These are phyloP conservation scores for Aphodius sticticus DNA, from an alignment of 2,888 invertebrate species.

Conservation along the genomic window DNA sequence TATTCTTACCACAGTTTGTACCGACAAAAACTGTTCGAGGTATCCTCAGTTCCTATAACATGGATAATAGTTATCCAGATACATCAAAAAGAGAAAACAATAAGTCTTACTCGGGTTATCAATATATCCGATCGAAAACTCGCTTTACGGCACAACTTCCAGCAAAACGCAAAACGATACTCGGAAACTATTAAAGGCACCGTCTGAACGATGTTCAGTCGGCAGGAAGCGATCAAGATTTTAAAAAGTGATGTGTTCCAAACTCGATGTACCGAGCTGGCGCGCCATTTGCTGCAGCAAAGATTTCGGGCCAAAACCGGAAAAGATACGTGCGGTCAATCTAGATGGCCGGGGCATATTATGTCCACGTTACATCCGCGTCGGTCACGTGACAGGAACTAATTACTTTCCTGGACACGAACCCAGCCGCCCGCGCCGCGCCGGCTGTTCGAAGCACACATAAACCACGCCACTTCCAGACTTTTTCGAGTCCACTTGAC, in stretches of 20 bases:
- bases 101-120: no score
- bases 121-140: no score
- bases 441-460: constrained; percentile 34
- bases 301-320: background rate
- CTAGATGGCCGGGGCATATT: background rate
- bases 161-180: no score
- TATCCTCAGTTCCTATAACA: no score
- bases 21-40: no score
- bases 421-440: constrained; percentile 34
- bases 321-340: background rate
- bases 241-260: background rate
- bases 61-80: no score
- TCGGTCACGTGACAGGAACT: constrained; percentile 4
- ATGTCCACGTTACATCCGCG: background rate
- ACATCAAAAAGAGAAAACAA: no score
- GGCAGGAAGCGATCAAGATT: no score
- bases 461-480: constrained; percentile 12
- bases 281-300: background rate
- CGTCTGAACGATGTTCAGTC: no score
- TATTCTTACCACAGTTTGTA: no score
- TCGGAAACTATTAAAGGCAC: no score
- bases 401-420: background rate
- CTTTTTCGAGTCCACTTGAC: background rate
- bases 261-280: background rate
- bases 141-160: no score